phyloP scores from a whole-genome alignment of 1,140 invertebrate genomes.

The Eurosta solidaginis region DNA sequence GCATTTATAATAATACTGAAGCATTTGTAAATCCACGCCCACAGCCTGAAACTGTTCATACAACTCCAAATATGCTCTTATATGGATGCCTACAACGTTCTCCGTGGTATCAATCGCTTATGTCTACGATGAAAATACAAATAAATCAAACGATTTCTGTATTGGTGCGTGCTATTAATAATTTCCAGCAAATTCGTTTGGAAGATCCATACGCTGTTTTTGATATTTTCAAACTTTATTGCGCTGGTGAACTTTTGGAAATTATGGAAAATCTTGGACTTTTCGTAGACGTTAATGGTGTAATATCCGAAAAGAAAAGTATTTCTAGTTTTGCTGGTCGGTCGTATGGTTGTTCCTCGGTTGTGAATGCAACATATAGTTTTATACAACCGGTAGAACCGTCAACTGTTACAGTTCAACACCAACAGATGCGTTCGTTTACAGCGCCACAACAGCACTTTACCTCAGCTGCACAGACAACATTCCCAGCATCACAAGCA shows the following conservation, averaged over 20 bases:
- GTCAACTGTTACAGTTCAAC: neutral
- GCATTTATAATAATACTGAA: neutral
- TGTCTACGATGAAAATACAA: constrained; percentile 33
- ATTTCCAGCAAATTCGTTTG: constrained; percentile 25
- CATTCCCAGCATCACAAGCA: neutral
- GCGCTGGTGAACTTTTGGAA: constrained; percentile 31
- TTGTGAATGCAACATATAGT: constrained; percentile 32
- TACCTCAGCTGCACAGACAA: neutral
- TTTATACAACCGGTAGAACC: constrained; percentile 30
- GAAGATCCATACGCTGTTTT: constrained; percentile 26
- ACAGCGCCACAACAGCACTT: neutral
- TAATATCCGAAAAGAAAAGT: constrained; percentile 14
- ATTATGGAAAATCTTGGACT: constrained; percentile 33
- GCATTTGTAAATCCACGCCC: neutral
- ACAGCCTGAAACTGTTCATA: neutral
- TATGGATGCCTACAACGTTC: constrained; percentile 32
- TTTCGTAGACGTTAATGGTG: constrained; percentile 22
- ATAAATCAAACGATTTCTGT: constrained; percentile 33
- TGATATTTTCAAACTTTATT: constrained; percentile 34
- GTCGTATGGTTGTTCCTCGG: neutral
- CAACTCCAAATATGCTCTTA: constrained; percentile 34
- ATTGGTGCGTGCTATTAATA: constrained; percentile 33
- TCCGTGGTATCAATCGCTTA: constrained; percentile 32
- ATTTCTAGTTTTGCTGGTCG: neutral
- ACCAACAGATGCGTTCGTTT: neutral